A percentile compares a stretch with the other conserved stretches of the same genome.
These are phyloP conservation scores for Axea sp. DNA, from an alignment of 2,888 invertebrate species.

Conservation along the genomic window DNA sequence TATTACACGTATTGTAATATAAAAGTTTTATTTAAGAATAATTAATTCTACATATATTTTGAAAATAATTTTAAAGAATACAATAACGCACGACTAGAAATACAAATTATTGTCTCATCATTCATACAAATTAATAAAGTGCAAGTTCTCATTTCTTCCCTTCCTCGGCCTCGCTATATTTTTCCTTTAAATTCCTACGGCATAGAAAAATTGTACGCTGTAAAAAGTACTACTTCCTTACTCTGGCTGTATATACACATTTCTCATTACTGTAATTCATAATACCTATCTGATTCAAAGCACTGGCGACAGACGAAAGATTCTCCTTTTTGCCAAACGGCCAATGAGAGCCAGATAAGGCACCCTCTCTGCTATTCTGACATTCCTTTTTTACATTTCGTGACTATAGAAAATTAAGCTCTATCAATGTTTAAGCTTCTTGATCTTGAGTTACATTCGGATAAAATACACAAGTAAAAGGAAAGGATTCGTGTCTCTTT, in stretches of 20 bases:
- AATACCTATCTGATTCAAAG: slow-evolving; percentile 43
- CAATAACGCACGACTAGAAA: too few species aligned
- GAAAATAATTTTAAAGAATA: too few species aligned
- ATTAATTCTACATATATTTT: too few species aligned
- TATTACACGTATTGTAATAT: too few species aligned
- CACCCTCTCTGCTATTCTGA: slow-evolving; percentile 14
- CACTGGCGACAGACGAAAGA: slow-evolving; percentile 36
- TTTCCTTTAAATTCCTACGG: slow-evolving; percentile 5
- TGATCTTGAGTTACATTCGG: slow-evolving; percentile 7
- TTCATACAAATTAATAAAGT: too few species aligned
- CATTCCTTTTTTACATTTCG: slow-evolving; percentile 30
- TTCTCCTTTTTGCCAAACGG: slow-evolving; percentile 38
- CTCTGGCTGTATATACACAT: slow-evolving; percentile 25
- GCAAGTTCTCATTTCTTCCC: too few species aligned
- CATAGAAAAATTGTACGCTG: neutral
- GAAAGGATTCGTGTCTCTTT: too few species aligned
- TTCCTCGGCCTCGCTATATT: too few species aligned
- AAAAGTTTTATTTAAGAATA: too few species aligned
- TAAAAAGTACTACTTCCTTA: slow-evolving; percentile 20
- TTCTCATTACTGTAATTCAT: slow-evolving; percentile 40
- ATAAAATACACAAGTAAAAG: too few species aligned
- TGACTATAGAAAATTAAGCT: slow-evolving; percentile 39
- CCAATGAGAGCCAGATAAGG: slow-evolving; percentile 45
- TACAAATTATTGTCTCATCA: too few species aligned
- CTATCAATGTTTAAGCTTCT: slow-evolving; percentile 26